Percentiles rank a stretch among this genome's conserved stretches.
These are phyloP conservation scores for Zaprionus tsacasi DNA, from an alignment of 1,140 invertebrate species.

Conservation along the genomic window DNA sequence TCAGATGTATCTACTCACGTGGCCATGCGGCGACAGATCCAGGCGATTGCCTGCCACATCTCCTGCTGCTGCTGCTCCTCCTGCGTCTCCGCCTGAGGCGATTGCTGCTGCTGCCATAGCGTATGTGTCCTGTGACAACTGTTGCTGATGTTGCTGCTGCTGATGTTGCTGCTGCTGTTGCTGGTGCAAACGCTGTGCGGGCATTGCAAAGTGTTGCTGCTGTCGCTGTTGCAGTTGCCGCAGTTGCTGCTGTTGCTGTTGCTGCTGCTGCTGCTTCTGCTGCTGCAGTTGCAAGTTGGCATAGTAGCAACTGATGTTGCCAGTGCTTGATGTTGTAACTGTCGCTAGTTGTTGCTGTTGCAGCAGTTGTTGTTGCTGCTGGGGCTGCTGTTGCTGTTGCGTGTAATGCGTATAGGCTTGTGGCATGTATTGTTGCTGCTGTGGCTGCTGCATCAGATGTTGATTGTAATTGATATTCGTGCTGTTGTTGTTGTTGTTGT, in stretches of 20 bases:
- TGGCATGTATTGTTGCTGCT: constrained; percentile 50
- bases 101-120: not conserved
- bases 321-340: constrained; percentile 46
- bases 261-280: constrained; percentile 54
- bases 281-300: constrained; percentile 43
- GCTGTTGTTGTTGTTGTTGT: constrained; percentile 50
- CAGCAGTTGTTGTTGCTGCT: constrained; percentile 46
- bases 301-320: constrained; percentile 50
- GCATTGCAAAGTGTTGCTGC: constrained; percentile 50
- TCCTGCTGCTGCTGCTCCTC: constrained; percentile 11
- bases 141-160: constrained; percentile 50
- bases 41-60: constrained; percentile 12
- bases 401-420: constrained; percentile 44
- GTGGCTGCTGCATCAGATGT: constrained; percentile 58
- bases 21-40: constrained; percentile 22
- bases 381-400: constrained; percentile 39
- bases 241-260: constrained; percentile 41
- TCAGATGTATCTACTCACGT: constrained; percentile 37
- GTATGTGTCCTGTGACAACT: constrained; percentile 25
- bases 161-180: constrained; percentile 47
- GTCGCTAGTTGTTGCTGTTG: constrained; percentile 43
- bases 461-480: constrained; percentile 69
- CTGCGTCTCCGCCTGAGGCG: not conserved
- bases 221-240: constrained; percentile 32
- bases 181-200: constrained; percentile 46